Percentiles rank a stretch among this genome's conserved stretches.
Evolutionary conservation across 2,888 invertebrate genomes (phyloP).

Genomic region (Drosophila niveifrons): DNA sequence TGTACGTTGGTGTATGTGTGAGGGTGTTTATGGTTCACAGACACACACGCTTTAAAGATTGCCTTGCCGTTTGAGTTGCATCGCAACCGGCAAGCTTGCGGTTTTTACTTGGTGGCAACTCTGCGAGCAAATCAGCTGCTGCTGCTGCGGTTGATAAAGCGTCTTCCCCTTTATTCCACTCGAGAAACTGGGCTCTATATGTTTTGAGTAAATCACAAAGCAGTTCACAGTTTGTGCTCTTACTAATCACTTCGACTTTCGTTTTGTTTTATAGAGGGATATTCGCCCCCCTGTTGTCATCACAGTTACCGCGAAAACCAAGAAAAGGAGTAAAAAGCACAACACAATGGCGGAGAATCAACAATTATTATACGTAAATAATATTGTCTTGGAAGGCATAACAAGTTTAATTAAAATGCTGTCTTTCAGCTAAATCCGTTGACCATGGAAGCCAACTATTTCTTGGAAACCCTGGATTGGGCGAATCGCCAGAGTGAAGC

Average conservation of each 20-base stretch:
- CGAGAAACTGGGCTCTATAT: slow-evolving; percentile 10
- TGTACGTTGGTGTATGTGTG: background rate
- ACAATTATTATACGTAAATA: slow-evolving; percentile 64
- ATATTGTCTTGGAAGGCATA: background rate
- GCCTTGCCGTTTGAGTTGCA: background rate
- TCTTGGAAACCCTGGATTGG: slow-evolving; percentile 67
- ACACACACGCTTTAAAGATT: slow-evolving; percentile 3
- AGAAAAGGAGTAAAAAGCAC: slow-evolving; percentile 49
- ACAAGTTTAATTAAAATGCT: background rate
- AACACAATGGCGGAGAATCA: slow-evolving; percentile 58
- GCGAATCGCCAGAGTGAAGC: slow-evolving; percentile 37
- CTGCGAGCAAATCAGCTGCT: slow-evolving; percentile 58
- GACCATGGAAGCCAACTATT: slow-evolving; percentile 76
- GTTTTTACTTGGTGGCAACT: slow-evolving; percentile 42
- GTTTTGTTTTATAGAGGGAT: slow-evolving; percentile 15
- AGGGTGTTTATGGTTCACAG: slow-evolving; percentile 1
- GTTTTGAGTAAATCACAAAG: background rate
- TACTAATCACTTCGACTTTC: slow-evolving; percentile 2
- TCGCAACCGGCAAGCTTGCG: slow-evolving; percentile 20
- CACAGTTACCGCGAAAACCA: background rate
- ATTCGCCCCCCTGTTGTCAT: background rate
- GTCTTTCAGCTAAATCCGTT: slow-evolving; percentile 73
- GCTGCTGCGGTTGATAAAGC: slow-evolving; percentile 1
- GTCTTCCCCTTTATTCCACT: slow-evolving; percentile 19
- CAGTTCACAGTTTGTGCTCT: slow-evolving; percentile 10